Percentiles rank a stretch among this genome's conserved stretches.
These are phyloP conservation scores for Agrilus cyanescens DNA, from an alignment of 2,888 invertebrate species.

Conservation along the genomic window DNA sequence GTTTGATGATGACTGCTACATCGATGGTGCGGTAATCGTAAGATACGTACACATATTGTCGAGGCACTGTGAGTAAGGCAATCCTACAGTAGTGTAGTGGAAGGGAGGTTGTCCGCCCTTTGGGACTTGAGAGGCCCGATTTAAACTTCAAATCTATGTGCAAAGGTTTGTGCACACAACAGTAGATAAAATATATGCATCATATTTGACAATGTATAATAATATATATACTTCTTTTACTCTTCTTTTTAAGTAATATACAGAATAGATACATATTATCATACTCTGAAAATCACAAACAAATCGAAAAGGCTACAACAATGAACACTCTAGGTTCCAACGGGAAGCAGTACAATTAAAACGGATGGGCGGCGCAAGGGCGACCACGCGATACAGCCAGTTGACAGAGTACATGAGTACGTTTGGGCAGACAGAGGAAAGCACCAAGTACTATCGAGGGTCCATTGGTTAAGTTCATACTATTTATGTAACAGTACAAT, in stretches of 20 bases:
- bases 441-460: slow-evolving; percentile 34
- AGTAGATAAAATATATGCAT: slow-evolving; percentile 38
- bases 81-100: slow-evolving; percentile 62
- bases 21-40: slow-evolving; percentile 35
- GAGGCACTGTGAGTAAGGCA: slow-evolving; percentile 79
- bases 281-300: slow-evolving; percentile 35
- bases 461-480: slow-evolving; percentile 35
- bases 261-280: slow-evolving; percentile 30
- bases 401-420: slow-evolving; percentile 36
- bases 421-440: slow-evolving; percentile 32
- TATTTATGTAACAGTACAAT: slow-evolving; percentile 26
- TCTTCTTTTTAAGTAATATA: slow-evolving; percentile 34
- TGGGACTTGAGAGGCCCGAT: slow-evolving; percentile 23
- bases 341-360: slow-evolving; percentile 37
- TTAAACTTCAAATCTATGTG: slow-evolving; percentile 36
- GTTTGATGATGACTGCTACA: slow-evolving; percentile 30
- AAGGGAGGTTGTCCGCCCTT: slow-evolving; percentile 36
- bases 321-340: slow-evolving; percentile 38
- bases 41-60: slow-evolving; percentile 36
- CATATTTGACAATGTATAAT: slow-evolving; percentile 29
- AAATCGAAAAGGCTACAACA: slow-evolving; percentile 38
- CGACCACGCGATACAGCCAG: slow-evolving; percentile 26
- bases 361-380: slow-evolving; percentile 22
- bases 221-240: slow-evolving; percentile 26
- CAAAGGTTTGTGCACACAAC: slow-evolving; percentile 38